Evolutionary conservation across 2,797 vertebrate genomes (phyloP).

Genomic region (Lepilemur septentrionalis): DNA sequence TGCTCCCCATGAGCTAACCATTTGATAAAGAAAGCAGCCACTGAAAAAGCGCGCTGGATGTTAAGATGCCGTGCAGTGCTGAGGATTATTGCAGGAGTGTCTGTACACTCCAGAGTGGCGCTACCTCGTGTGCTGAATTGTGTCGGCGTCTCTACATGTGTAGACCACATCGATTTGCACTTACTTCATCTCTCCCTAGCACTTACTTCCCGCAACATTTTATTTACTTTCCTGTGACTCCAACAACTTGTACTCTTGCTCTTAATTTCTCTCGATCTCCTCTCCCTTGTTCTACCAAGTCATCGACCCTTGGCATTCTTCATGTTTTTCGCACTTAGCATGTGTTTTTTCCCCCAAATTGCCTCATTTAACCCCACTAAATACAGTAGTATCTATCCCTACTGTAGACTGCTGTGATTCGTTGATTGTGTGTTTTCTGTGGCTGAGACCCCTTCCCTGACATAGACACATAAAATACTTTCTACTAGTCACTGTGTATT

Average conservation of each 20-base stretch:
- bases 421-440: background rate
- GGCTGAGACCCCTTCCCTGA: background rate
- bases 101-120: background rate
- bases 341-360: background rate
- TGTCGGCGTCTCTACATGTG: background rate
- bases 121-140: background rate
- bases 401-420: background rate
- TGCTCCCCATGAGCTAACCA: too few species aligned
- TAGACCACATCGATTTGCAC: background rate
- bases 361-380: background rate
- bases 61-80: background rate
- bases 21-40: background rate
- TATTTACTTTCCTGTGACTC: background rate
- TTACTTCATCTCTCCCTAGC: background rate
- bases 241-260: background rate
- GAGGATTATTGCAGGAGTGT: background rate
- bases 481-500: background rate
- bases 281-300: too few species aligned
- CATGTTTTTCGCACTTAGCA: background rate
- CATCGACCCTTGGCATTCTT: background rate
- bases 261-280: background rate
- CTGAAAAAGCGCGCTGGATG: background rate
- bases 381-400: background rate
- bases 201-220: background rate
- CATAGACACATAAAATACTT: background rate